phyloP scores from a whole-genome alignment of 2,113 vertebrate species.

The Campylomormyrus tamandua region DNA sequence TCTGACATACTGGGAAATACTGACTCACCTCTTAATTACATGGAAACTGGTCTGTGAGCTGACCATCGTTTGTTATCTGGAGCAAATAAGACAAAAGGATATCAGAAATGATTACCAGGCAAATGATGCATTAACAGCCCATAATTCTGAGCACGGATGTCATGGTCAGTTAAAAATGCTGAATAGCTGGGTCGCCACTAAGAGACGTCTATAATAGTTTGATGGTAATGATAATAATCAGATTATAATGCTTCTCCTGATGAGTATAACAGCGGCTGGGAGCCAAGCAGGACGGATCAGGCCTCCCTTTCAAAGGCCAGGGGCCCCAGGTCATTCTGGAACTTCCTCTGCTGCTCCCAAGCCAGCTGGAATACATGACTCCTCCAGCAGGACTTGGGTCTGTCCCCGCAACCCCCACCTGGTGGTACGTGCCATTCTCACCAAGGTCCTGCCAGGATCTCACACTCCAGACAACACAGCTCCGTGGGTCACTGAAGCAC shows the following conservation, averaged over 20 bases:
- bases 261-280: not conserved
- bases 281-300: not conserved
- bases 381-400: not conserved
- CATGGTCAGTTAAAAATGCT: not conserved
- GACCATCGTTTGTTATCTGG: constrained; percentile 24
- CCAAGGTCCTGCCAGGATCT: not conserved
- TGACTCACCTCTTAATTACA: constrained; percentile 27
- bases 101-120: not conserved
- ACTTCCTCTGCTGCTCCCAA: not conserved
- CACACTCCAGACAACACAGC: not conserved
- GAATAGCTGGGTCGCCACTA: not conserved
- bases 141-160: not conserved
- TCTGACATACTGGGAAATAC: not conserved
- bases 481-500: not conserved
- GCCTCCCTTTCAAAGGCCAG: not conserved
- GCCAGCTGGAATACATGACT: not conserved
- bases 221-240: not conserved
- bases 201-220: not conserved
- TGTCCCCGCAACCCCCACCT: not conserved
- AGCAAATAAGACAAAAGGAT: not conserved
- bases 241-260: not conserved
- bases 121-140: not conserved
- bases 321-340: not conserved
- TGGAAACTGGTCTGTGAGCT: not conserved
- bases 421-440: not conserved